These are phyloP conservation scores for Schizaphis graminum DNA, from an alignment of 2,888 invertebrate genomes.

Conservation along the genomic window DNA sequence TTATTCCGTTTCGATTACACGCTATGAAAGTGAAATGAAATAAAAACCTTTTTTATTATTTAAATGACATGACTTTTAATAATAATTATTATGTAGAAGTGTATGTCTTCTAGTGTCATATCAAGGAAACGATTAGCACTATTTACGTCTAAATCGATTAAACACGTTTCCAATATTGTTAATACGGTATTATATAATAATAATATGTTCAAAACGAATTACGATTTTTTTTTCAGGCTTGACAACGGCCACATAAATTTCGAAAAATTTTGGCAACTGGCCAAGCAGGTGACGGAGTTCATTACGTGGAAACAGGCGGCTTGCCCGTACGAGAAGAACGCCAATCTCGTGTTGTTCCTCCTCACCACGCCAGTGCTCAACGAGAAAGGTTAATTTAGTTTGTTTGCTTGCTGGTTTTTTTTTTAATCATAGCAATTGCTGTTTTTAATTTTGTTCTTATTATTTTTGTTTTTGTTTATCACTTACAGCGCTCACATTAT, in stretches of 20 bases:
- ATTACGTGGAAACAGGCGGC: slow-evolving; percentile 89
- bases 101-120: not conserved
- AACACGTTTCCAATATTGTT: not conserved
- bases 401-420: not conserved
- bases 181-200: not conserved
- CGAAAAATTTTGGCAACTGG: slow-evolving; percentile 93
- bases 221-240: slow-evolving; percentile 74
- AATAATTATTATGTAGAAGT: too few relatives aligned
- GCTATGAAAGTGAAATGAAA: not conserved
- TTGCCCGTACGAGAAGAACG: slow-evolving; percentile 87
- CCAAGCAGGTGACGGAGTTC: slow-evolving; percentile 91
- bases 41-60: not conserved
- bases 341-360: slow-evolving; percentile 83
- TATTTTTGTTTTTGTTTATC: slow-evolving; percentile 50
- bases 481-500: slow-evolving; percentile 82
- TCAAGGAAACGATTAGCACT: not conserved
- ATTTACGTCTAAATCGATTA: not conserved
- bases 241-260: slow-evolving; percentile 94
- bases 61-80: too few relatives aligned
- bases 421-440: slow-evolving; percentile 10
- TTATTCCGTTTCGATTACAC: not conserved
- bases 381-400: slow-evolving; percentile 79
- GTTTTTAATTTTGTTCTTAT: slow-evolving; percentile 31
- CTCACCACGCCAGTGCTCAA: slow-evolving; percentile 87
- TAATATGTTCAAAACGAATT: not conserved